Evolutionary conservation across 2,113 vertebrate genomes (phyloP), one percentile per base, ranked within the genome.

Genomic region (Lipophrys pholis): DNA sequence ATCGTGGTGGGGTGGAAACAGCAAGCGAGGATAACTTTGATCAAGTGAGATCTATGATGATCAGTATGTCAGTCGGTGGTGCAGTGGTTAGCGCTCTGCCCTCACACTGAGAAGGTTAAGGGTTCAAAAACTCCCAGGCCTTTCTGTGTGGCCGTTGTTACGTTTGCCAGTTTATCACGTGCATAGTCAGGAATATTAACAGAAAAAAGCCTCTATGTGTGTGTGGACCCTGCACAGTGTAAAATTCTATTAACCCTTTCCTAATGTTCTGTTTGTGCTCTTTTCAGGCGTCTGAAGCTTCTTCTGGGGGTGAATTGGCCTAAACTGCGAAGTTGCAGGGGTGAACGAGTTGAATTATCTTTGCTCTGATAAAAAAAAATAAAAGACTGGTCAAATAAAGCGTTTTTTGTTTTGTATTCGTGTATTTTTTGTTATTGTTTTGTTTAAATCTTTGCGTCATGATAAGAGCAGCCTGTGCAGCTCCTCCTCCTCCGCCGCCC

Each of bases 41-140:
- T 86, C 82, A 84, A 89, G 91, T 93, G 83, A 74, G 75, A 17
- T 30, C 6, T 41, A 30, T 15, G 16, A 5, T 10, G n/a, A n/a
- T n/a, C n/a, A n/a, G n/a, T n/a, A n/a, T n/a, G n/a, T n/a, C n/a
- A n/a, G n/a, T n/a, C n/a, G n/a, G n/a, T n/a, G n/a, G n/a, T n/a
- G n/a, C n/a, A n/a, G n/a, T n/a, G n/a, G n/a, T n/a, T n/a, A n/a
- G n/a, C n/a, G n/a, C n/a, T n/a, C n/a, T n/a, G n/a, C n/a, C n/a
- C n/a, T n/a, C n/a, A n/a, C n/a, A n/a, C n/a, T n/a, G n/a, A n/a
- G n/a, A n/a, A n/a, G n/a, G n/a, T n/a, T n/a, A n/a, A n/a, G n/a
- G n/a, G n/a, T n/a, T n/a, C n/a, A n/a, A n/a, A n/a, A n/a, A n/a
- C n/a, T n/a, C n/a, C n/a, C n/a, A n/a, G n/a, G n/a, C n/a, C n/a